Conservation (phyloP, 2,888 invertebrate genomes). For the Cataglyphis rosenhaueri region DNA sequence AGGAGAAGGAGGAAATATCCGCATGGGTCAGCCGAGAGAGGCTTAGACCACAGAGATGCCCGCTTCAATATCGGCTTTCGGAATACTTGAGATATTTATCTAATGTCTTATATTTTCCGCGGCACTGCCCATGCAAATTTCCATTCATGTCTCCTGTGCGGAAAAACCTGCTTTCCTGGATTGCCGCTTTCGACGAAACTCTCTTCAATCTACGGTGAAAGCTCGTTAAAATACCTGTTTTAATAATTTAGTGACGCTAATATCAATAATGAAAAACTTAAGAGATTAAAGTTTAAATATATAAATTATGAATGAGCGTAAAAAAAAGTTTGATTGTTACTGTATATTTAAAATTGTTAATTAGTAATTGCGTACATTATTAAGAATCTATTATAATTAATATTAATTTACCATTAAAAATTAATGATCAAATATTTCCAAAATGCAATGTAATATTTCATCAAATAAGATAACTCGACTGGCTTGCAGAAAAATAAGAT, state of each 20-base stretch:
- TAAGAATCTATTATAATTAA: not conserved
- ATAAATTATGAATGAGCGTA: not conserved
- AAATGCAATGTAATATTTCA: not conserved
- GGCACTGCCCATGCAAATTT: conserved; percentile 81
- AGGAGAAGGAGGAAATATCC: conserved; percentile 83
- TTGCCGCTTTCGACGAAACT: conserved; percentile 16
- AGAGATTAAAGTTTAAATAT: not conserved
- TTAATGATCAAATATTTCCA: not conserved
- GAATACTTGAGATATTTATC: conserved; percentile 84
- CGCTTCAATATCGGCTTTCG: conserved; percentile 84
- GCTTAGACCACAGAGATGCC: conserved; percentile 83
- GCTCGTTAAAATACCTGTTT: conserved; percentile 29
- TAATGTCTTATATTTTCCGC: conserved; percentile 84
- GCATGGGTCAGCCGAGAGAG: conserved; percentile 85
- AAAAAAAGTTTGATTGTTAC: not conserved
- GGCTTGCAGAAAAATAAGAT: not conserved
- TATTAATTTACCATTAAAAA: not conserved
- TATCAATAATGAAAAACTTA: conserved; percentile 9
- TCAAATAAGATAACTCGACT: not conserved
- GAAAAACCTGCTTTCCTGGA: conserved; percentile 41
- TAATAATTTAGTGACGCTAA: not conserved
- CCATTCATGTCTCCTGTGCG: conserved; percentile 52
- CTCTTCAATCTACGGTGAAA: not conserved
- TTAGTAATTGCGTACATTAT: not conserved
- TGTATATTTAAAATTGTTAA: not conserved